Evolutionary conservation across 2,113 vertebrate species (phyloP).

Genomic region (Emydura subglobosa): DNA sequence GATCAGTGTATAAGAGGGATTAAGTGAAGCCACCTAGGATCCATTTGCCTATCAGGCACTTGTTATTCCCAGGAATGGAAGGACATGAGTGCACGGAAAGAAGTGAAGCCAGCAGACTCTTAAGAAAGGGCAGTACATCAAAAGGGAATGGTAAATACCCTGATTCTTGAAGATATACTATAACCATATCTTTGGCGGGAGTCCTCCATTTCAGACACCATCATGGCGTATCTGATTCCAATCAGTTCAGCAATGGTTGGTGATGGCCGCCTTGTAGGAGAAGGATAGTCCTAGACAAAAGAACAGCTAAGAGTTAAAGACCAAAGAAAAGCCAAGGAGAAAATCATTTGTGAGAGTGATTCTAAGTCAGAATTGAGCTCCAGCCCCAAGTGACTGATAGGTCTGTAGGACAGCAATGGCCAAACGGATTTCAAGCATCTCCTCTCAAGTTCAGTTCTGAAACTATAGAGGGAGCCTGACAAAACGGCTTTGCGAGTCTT

Average conservation of each 20-base stretch:
- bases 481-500: neutral
- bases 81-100: neutral
- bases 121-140: neutral
- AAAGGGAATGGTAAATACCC: conserved; percentile 43
- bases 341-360: neutral
- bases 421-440: neutral
- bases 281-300: neutral
- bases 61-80: neutral
- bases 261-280: neutral
- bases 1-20: neutral
- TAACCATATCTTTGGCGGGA: neutral
- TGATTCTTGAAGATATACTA: conserved; percentile 31
- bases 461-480: no score
- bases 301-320: neutral
- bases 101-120: neutral
- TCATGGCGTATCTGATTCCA: conserved; percentile 30
- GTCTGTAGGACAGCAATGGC: neutral
- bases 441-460: neutral
- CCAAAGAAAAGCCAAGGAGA: neutral
- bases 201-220: conserved; percentile 9
- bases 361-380: neutral
- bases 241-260: conserved; percentile 72
- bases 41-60: neutral
- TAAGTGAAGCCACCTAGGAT: neutral
- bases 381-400: neutral